Percentiles rank a stretch among this genome's conserved stretches.
Evolutionary conservation across 1,140 invertebrate species (phyloP).

Genomic region (Holotrichia oblita): DNA sequence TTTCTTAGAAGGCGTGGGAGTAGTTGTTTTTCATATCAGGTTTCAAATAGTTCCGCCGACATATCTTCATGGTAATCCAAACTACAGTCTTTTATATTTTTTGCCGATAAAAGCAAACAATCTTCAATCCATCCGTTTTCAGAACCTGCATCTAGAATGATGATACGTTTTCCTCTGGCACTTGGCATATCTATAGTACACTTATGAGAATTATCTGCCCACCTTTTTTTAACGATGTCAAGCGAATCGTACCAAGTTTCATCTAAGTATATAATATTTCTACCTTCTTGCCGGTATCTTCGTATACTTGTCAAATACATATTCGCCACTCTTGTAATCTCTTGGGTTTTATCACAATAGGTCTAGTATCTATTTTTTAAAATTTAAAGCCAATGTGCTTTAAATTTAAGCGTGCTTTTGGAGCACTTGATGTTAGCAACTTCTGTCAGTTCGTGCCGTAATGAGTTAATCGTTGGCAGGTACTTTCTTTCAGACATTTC

Average conservation of each 20-base stretch:
- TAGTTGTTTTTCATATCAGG: background rate
- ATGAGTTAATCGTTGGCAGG: too few relatives aligned
- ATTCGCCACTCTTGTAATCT: background rate
- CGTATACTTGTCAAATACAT: background rate
- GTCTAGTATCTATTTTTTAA: background rate
- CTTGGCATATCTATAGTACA: background rate
- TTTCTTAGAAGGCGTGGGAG: background rate
- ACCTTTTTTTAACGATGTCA: background rate
- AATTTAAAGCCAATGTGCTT: background rate
- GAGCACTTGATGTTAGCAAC: background rate
- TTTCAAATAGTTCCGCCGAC: too few relatives aligned
- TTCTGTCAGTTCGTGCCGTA: background rate
- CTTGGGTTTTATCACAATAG: background rate
- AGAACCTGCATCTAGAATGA: background rate
- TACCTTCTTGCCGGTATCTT: background rate
- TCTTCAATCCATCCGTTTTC: background rate
- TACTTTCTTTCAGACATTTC: background rate
- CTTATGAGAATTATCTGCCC: background rate
- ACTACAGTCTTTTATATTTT: background rate
- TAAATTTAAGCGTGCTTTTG: background rate
- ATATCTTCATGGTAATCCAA: slow-evolving; percentile 10
- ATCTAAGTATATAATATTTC: background rate
- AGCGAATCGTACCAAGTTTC: background rate
- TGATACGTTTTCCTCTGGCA: background rate
- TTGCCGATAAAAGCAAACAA: background rate